Evolutionary conservation across 1,140 invertebrate genomes (phyloP).

Genomic region (Apis laboriosa): DNA sequence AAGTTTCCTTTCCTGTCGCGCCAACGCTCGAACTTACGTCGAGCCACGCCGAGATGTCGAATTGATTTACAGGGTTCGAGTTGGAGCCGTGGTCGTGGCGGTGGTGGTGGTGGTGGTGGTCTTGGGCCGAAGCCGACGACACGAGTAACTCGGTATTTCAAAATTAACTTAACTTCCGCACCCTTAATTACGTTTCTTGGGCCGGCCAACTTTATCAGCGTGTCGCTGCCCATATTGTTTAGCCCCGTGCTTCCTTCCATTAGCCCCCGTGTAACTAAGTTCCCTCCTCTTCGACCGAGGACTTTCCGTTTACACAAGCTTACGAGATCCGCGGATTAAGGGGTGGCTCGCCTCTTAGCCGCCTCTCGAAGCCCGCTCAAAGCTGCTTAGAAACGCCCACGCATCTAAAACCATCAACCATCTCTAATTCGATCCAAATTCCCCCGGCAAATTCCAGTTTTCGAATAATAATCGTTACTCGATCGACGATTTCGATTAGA

Average conservation of each 20-base stretch:
- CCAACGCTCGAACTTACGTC: too few species aligned
- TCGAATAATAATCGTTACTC: background rate
- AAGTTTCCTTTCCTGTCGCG: too few species aligned
- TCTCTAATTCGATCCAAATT: conserved; percentile 8
- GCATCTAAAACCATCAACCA: background rate
- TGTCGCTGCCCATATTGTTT: conserved; percentile 50
- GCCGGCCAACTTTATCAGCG: conserved; percentile 42
- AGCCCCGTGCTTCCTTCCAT: conserved; percentile 38
- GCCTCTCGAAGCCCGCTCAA: conserved; percentile 18
- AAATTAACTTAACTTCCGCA: conserved; percentile 50
- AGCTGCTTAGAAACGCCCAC: background rate
- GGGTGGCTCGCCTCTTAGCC: conserved; percentile 1
- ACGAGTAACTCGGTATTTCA: conserved; percentile 45
- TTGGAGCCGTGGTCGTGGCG: background rate
- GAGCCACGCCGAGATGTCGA: background rate
- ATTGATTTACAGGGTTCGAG: conserved; percentile 23
- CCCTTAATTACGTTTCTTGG: conserved; percentile 53
- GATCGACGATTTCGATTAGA: too few species aligned
- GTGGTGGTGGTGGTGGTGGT: too few species aligned
- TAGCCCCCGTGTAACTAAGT: conserved; percentile 46
- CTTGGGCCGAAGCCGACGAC: background rate
- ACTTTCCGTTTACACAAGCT: conserved; percentile 39
- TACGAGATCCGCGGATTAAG: conserved; percentile 40
- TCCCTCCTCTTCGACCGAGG: conserved; percentile 35
- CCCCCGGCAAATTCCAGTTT: background rate